A percentile compares a stretch with the other conserved stretches of the same genome.
Evolutionary conservation across 2,113 vertebrate species (phyloP).

Genomic region (Xiphias gladius): DNA sequence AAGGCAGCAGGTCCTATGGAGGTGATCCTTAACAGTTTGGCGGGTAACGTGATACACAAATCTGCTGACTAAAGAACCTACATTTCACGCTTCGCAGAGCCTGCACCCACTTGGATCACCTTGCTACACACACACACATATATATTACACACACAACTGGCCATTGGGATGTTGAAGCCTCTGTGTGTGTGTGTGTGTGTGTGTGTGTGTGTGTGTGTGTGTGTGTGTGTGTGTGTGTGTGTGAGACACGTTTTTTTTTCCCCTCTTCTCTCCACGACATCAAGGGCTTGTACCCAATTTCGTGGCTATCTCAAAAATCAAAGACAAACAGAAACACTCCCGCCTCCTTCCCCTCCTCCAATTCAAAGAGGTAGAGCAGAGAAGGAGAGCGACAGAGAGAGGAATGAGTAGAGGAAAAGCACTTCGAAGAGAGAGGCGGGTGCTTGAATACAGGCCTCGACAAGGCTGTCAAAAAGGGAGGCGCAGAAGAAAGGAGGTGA

Average conservation of each 20-base stretch:
- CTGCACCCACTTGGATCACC: constrained; percentile 77
- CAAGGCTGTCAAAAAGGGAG: constrained; percentile 70
- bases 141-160: constrained; percentile 35
- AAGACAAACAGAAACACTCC: constrained; percentile 85
- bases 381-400: constrained; percentile 74
- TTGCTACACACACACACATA: constrained; percentile 56
- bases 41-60: constrained; percentile 79
- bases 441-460: constrained; percentile 73
- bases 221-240: too few species aligned
- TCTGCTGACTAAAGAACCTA: constrained; percentile 75
- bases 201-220: constrained; percentile 31
- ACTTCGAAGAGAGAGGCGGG: constrained; percentile 59
- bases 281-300: constrained; percentile 87
- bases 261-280: constrained; percentile 80
- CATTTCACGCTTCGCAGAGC: constrained; percentile 80
- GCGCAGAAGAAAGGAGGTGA: constrained; percentile 63
- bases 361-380: constrained; percentile 66
- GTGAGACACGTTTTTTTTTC: constrained; percentile 63
- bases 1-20: constrained; percentile 60
- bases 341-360: constrained; percentile 63
- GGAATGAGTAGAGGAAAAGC: constrained; percentile 60
- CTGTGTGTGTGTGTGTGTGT: constrained; percentile 11
- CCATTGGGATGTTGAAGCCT: constrained; percentile 28
- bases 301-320: constrained; percentile 87
- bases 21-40: constrained; percentile 77